Base-by-base conservation (phyloP, 2,888 invertebrate genomes). In the Smittia aterrima region DNA sequence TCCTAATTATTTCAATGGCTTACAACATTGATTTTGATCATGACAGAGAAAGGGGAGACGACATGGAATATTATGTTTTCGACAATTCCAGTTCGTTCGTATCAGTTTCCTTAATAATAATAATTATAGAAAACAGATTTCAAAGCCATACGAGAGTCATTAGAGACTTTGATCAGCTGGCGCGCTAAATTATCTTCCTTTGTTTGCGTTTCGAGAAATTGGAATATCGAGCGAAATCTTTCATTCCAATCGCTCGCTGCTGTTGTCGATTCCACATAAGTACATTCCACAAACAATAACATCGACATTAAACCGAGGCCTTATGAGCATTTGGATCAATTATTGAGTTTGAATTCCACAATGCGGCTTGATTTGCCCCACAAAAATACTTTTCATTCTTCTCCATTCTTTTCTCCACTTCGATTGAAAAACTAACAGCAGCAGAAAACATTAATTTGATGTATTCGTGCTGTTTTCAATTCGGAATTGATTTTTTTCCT, bases 341-440 rank as follows among this genome's bases (percentile, higher is more conserved):
- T 47, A 47, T 47, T 20, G 22, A 18, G 58, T 18, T 20, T 20
- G 9, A 11, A 18, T n/a, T 58, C 58, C 2, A 18, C 58, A 58
- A 58, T 58, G 20, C 9, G 18, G 58, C 58, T 18, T 58, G 58
- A 58, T 58, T 58, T 58, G 58, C 22, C 22, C 58, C 58, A 58
- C 58, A 58, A 58, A 58, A 58, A 58, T 58, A 22, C 58, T 58
- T 58, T 58, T 58, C n/a, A 11, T n/a, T 47, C 47, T 11, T 47
- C 16, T n/a, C 7, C 3, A 13, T n/a, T 47, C n/a, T 47, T 9
- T n/a, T 47, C 47, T 47, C 47, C n/a, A n/a, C 16, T 47, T 47
- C 47, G 11, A 47, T 47, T 16, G 47, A 47, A 47, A 16, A 2
- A 6, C n/a, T n/a, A 47, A n/a, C 11, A 47, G 16, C 11, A 47